These are phyloP conservation scores for Eueremaeus valkanovi DNA, from an alignment of 2,888 invertebrate species.

Conservation along the genomic window DNA sequence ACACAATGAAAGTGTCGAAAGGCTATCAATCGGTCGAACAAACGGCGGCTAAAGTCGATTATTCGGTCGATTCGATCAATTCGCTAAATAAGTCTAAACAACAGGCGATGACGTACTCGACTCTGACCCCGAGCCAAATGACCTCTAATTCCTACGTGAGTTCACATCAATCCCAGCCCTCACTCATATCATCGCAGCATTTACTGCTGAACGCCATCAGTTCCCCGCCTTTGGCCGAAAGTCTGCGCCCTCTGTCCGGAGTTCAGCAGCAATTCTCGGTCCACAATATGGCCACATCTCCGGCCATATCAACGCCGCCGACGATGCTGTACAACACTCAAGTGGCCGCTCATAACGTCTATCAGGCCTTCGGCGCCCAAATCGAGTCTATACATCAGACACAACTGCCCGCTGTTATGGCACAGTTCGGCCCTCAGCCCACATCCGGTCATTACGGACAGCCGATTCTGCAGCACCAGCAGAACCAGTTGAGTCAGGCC, in stretches of 20 bases:
- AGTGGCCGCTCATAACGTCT: conserved; percentile 24
- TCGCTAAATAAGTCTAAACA: neutral
- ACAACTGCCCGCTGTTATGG: conserved; percentile 51
- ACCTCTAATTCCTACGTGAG: neutral
- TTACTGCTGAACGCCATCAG: neutral
- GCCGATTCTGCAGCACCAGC: neutral
- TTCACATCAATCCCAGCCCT: conserved; percentile 8
- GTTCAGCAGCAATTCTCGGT: neutral
- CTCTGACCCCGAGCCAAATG: conserved; percentile 5
- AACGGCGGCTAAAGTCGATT: neutral
- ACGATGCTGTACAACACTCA: conserved; percentile 26
- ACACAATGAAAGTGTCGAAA: neutral
- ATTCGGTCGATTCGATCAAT: neutral
- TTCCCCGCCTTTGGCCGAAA: conserved; percentile 14
- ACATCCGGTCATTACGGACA: conserved; percentile 12
- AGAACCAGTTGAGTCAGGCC: neutral
- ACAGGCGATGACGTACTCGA: neutral
- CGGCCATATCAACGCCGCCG: conserved; percentile 13
- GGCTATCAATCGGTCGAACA: no score
- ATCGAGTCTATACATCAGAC: conserved; percentile 56
- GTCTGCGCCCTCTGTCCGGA: neutral
- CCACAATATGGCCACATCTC: conserved; percentile 18
- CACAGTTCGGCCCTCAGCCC: conserved; percentile 12
- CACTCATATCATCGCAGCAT: neutral
- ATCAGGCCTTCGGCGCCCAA: conserved; percentile 1